Evolutionary conservation across 1,140 invertebrate genomes (phyloP).

Genomic region (Andricus grossulariae): DNA sequence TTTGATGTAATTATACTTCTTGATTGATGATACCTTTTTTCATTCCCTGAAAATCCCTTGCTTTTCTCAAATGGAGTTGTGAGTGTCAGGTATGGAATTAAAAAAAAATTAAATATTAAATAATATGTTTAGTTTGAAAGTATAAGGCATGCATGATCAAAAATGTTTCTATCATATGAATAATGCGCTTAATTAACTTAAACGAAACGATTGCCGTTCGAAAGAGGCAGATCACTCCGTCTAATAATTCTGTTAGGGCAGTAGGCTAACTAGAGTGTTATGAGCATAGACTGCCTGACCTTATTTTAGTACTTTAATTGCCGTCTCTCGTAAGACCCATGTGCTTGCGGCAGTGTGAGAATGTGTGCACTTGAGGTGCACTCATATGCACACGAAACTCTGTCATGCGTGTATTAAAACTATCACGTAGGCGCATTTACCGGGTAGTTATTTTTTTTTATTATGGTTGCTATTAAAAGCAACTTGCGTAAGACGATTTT

Average conservation of each 20-base stretch:
- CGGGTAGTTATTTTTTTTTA: constrained; percentile 12
- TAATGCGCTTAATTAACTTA: not conserved
- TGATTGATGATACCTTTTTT: too few relatives aligned
- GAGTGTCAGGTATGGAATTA: too few relatives aligned
- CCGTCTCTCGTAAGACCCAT: constrained; percentile 35
- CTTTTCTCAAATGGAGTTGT: too few relatives aligned
- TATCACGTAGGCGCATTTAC: not conserved
- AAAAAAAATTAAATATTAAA: too few relatives aligned
- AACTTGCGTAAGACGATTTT: constrained; percentile 14
- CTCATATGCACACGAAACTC: not conserved
- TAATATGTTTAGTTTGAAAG: too few relatives aligned
- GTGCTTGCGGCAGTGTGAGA: not conserved
- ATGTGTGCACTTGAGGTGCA: not conserved
- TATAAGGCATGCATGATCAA: not conserved
- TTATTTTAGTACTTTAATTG: constrained; percentile 45
- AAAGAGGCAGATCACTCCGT: not conserved
- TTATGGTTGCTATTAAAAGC: constrained; percentile 20
- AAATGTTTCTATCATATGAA: not conserved
- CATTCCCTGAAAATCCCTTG: too few relatives aligned
- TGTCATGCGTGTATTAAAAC: constrained; percentile 1
- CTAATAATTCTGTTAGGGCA: constrained; percentile 40
- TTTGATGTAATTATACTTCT: too few relatives aligned
- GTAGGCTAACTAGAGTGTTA: constrained; percentile 42
- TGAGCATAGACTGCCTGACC: constrained; percentile 45
- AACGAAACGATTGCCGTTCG: constrained; percentile 23